Base-by-base conservation (phyloP, 1,140 invertebrate species). In the Drosophila grimshawi region DNA sequence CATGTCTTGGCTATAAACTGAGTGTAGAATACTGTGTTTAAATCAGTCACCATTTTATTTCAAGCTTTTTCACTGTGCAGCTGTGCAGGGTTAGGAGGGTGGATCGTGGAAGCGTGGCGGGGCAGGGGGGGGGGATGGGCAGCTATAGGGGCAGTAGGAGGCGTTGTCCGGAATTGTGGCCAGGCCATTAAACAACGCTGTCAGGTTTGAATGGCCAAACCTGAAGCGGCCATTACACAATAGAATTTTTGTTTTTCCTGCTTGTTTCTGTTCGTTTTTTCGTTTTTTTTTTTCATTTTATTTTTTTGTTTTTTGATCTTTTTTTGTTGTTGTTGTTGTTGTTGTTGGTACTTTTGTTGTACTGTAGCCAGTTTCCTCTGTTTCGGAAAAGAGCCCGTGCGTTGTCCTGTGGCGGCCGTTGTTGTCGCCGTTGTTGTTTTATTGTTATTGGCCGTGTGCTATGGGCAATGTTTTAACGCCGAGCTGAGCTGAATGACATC, bases 111-210 rank as follows among this genome's bases (percentile, higher is more conserved):
- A 8, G n/a, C 4, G 41, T 4, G 8, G 30, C 6, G 3, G 43
- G 35, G n/a, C 3, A 2, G 10, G 8, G 45, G 0, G 30, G n/a
- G n/a, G n/a, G n/a, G n/a, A n/a, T n/a, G n/a, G 30, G 10, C 7
- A 6, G 7, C 39, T 2, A 7, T 39, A 41, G 5, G 70, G 51
- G 48, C 19, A 7, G 7, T n/a, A n/a, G 30, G 29, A 69, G 72
- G 72, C 60, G 60, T 70, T 76, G 67, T 61, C 64, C 66, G 66
- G 72, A 75, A 75, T 70, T 75, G 72, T 79, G 77, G 71, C 66
- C 56, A 75, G 79, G 66, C 85, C 83, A 88, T 88, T 86, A 88
- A 88, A 88, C 80, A 88, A 83, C 69, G 85, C 85, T 88, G 85
- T 88, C 83, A 86, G 83, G 71, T 77, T 77, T 83, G 73, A 83